Evolutionary conservation across 1,140 invertebrate species (phyloP).

Genomic region (Glossosoma conforme): DNA sequence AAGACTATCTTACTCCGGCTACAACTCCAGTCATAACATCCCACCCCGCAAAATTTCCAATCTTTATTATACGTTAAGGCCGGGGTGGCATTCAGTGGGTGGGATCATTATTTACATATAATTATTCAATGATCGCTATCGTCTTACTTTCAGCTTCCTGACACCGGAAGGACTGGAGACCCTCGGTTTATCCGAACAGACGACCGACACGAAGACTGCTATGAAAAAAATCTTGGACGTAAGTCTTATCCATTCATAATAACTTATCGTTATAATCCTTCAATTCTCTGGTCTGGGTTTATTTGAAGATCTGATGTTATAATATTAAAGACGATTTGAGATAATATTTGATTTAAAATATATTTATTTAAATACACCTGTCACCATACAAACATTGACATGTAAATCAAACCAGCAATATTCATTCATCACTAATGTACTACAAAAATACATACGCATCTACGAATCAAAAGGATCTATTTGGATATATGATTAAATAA

Average conservation of each 20-base stretch:
- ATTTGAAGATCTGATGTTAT: too few species aligned
- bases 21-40: too few species aligned
- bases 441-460: too few species aligned
- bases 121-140: constrained; percentile 29
- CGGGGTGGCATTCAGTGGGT: constrained; percentile 24
- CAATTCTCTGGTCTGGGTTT: constrained; percentile 2
- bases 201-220: constrained; percentile 57
- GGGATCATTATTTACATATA: constrained; percentile 34
- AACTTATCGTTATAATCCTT: background rate
- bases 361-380: too few species aligned
- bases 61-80: constrained; percentile 29
- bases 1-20: constrained; percentile 33
- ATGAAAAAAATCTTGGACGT: constrained; percentile 69
- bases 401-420: too few species aligned
- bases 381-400: too few species aligned
- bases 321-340: too few species aligned
- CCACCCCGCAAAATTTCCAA: background rate
- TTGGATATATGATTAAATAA: too few species aligned
- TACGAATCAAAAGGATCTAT: too few species aligned
- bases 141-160: constrained; percentile 55
- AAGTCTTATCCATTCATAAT: constrained; percentile 43
- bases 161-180: constrained; percentile 61
- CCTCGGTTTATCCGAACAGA: constrained; percentile 60
- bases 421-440: too few species aligned
- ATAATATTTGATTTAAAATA: too few species aligned